Conservation (phyloP, 2,113 vertebrate species). For the Rattus rattus region DNA sequence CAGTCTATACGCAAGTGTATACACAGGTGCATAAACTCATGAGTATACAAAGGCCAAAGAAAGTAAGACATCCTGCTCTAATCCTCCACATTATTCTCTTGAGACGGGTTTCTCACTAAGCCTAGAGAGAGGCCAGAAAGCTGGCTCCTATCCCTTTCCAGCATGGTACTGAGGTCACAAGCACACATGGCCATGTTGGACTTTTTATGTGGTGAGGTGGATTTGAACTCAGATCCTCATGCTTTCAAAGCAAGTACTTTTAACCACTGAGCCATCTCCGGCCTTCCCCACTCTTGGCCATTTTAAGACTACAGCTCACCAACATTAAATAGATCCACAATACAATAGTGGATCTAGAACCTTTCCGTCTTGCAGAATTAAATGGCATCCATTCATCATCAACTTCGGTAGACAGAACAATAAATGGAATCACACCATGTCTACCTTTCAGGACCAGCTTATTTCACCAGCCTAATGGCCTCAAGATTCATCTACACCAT, state of each 20-base stretch:
- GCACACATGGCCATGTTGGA: not conserved
- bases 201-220: not conserved
- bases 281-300: not conserved
- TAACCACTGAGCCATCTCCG: not conserved
- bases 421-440: not conserved
- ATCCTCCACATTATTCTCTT: not conserved
- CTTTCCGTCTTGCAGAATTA: constrained; percentile 1
- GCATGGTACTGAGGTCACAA: not conserved
- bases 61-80: not conserved
- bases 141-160: not conserved
- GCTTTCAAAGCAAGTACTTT: not conserved
- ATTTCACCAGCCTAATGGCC: not conserved
- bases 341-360: not conserved
- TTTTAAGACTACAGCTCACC: not conserved
- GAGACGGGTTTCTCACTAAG: not conserved
- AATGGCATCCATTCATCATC: not conserved
- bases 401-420: not conserved
- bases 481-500: not conserved
- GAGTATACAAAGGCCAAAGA: not conserved
- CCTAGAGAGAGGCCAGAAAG: not conserved
- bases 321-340: not conserved
- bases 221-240: not conserved
- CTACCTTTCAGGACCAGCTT: not conserved
- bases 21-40: not conserved
- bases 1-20: not conserved